Percentiles rank a stretch among this genome's conserved stretches.
Evolutionary conservation across 2,888 invertebrate species (phyloP).

Genomic region (Keiferia lycopersicella): DNA sequence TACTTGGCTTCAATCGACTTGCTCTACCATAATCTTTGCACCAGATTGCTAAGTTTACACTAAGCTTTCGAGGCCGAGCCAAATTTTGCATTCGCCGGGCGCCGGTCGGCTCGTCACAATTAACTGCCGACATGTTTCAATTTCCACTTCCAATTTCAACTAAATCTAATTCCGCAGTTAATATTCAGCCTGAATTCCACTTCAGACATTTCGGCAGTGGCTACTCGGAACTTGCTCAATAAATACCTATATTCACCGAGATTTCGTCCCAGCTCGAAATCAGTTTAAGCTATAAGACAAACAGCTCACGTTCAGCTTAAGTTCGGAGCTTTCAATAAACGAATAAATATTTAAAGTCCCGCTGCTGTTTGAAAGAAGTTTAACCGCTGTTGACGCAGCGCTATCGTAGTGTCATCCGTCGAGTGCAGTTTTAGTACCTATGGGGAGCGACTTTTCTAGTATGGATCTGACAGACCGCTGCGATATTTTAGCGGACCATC

Average conservation of each 20-base stretch:
- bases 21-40: not conserved
- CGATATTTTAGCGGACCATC: too few species aligned
- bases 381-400: too few species aligned
- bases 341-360: too few species aligned
- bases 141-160: conserved; percentile 70
- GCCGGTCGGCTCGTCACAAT: conserved; percentile 24
- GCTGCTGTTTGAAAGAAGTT: too few species aligned
- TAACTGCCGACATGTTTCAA: conserved; percentile 73
- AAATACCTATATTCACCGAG: conserved; percentile 7
- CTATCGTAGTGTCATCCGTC: too few species aligned
- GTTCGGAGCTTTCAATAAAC: not conserved
- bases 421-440: too few species aligned
- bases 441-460: too few species aligned
- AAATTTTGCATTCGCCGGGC: conserved; percentile 17
- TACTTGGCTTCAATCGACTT: not conserved
- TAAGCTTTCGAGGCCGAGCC: not conserved
- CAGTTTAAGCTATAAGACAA: not conserved
- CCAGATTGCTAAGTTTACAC: conserved; percentile 1
- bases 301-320: too few species aligned
- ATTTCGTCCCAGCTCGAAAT: not conserved
- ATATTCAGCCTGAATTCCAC: conserved; percentile 13
- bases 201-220: conserved; percentile 11
- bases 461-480: too few species aligned
- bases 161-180: conserved; percentile 37
- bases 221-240: conserved; percentile 3